A percentile compares a stretch with the other conserved stretches of the same genome.
phyloP scores from a whole-genome alignment of 2,113 vertebrate genomes.

The Prochilodus magdalenae region DNA sequence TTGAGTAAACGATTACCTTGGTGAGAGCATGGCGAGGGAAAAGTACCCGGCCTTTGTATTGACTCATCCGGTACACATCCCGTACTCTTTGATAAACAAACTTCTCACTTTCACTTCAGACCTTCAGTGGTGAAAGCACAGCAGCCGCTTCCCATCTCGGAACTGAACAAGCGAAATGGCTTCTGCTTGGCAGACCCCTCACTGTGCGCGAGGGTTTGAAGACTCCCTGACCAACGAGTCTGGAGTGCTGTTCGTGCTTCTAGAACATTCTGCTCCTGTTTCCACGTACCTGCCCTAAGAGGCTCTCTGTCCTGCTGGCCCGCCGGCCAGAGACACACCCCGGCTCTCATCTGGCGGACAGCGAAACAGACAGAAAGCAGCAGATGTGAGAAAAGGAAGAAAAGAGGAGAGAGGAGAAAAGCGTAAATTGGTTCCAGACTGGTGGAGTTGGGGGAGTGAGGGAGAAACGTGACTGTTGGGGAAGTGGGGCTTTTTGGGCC shows the following conservation, averaged over 20 bases:
- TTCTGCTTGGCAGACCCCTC: not conserved
- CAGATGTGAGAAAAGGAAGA: conserved; percentile 30
- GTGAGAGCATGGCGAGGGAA: not conserved
- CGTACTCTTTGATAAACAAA: not conserved
- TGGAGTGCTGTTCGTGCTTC: conserved; percentile 31
- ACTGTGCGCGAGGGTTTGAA: not conserved
- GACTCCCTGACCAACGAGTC: not conserved
- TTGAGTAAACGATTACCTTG: not conserved
- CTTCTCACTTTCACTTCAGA: not conserved
- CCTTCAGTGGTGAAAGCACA: no score
- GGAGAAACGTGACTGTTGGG: conserved; percentile 59
- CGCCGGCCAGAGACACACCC: not conserved
- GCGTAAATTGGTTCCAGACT: conserved; percentile 62
- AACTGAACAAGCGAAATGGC: no score
- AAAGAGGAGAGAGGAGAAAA: conserved; percentile 47
- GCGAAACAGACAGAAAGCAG: not conserved
- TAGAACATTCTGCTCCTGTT: conserved; percentile 9
- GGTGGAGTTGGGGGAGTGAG: conserved; percentile 37
- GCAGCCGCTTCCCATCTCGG: no score
- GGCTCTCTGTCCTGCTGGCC: not conserved
- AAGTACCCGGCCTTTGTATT: not conserved
- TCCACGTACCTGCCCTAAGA: not conserved
- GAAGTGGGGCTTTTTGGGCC: conserved; percentile 39
- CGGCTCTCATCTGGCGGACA: conserved; percentile 24
- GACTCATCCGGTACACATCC: not conserved